Percentiles rank a stretch among this genome's conserved stretches.
Conservation (phyloP, 2,113 vertebrate genomes). For the Pipa parva region DNA sequence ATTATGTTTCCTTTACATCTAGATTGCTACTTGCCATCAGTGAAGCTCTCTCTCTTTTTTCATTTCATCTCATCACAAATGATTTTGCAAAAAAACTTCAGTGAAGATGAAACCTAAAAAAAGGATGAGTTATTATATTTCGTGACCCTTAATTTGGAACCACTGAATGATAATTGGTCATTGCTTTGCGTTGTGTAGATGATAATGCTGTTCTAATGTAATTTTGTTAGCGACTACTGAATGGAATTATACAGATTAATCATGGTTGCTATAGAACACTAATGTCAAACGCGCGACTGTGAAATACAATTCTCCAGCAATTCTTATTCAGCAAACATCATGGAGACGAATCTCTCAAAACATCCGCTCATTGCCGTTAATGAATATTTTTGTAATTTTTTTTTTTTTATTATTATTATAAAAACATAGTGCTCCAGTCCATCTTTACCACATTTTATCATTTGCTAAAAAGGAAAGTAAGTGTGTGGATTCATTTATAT, state of each 20-base stretch:
- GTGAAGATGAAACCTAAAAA: conserved; percentile 26
- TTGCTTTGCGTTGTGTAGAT: conserved; percentile 24
- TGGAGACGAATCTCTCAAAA: no score
- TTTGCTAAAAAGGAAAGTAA: no score
- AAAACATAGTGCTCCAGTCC: no score
- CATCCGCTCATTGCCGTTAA: no score
- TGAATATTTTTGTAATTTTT: no score
- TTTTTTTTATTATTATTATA: no score
- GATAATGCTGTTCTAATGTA: conserved; percentile 10
- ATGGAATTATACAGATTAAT: conserved; percentile 27
- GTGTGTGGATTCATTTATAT: no score
- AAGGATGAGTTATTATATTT: conserved; percentile 13
- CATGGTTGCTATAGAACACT: conserved; percentile 6
- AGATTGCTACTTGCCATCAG: conserved; percentile 21
- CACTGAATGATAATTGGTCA: conserved; percentile 31
- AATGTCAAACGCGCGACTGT: no score
- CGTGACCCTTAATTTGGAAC: conserved; percentile 9
- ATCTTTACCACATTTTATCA: no score
- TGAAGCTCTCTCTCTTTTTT: conserved; percentile 21
- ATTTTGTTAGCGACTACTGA: conserved; percentile 26
- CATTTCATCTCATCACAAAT: conserved; percentile 33
- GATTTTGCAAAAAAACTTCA: conserved; percentile 24
- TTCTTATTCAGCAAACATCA: no score
- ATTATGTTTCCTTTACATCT: conserved; percentile 29
- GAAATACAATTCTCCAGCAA: no score